Base-by-base conservation (phyloP, 2,113 vertebrate genomes). In the Salminus brasiliensis region DNA sequence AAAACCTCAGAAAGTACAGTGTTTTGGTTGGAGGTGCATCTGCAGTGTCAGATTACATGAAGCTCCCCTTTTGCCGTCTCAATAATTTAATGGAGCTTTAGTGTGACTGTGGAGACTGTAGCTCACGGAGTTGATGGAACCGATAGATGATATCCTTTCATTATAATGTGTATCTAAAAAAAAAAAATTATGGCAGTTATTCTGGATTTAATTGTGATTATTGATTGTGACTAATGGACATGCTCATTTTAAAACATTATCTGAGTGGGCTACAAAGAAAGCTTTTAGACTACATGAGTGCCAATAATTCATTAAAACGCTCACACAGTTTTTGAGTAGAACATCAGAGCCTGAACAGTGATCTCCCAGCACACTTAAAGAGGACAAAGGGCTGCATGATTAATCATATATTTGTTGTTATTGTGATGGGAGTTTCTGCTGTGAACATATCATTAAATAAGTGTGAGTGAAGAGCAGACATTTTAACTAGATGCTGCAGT, bases 51-150 rank as follows among this genome's bases (percentile, higher is more conserved):
- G 43, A 55, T 83, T 78, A 29, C 71, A 55, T 34, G n/a, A 41
- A 79, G 39, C 39, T 83, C 68, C 73, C 68, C 69, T 49, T 84
- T 60, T 84, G 69, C 73, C 27, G 60, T 80, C 62, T 84, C 69
- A 80, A 69, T 77, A 65, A 72, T 80, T 84, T 81, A 74, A 84
- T 84, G 74, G 39, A 74, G 53, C 57, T 47, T 60, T 43, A 41
- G 53, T 79, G 59, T 53, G 59, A 73, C 69, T 65, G 55, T 29
- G 45, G 39, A 41, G 76, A 63, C 43, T 36, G 18, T 30, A 49
- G 45, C 32, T 72, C 16, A 55, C 36, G 30, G 57, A 62, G 57
- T 39, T n/a, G 25, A 13, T n/a, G 9, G 16, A 32, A 63, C 25
- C 53, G 29, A 52, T 43, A 41, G 16, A 30, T 52, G 57, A 63